A percentile compares a stretch with the other conserved stretches of the same genome.
phyloP scores from a whole-genome alignment of 2,888 invertebrate genomes.

The Pyrrhia umbra region DNA sequence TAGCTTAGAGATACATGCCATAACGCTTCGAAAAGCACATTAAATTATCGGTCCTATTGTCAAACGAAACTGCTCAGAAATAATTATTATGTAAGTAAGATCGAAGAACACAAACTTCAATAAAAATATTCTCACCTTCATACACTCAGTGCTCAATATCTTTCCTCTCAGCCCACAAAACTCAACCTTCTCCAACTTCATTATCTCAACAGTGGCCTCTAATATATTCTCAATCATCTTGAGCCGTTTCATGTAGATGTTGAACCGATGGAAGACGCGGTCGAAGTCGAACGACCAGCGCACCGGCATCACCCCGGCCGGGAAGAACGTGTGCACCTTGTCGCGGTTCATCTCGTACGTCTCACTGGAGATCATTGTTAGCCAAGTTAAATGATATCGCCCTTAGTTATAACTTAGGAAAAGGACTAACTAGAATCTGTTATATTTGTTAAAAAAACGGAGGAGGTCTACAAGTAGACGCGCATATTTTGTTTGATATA shows the following conservation, averaged over 20 bases:
- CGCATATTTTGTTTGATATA: too few relatives aligned
- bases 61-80: too few relatives aligned
- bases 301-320: constrained; percentile 89
- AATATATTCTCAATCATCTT: constrained; percentile 92
- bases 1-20: too few relatives aligned
- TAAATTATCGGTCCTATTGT: too few relatives aligned
- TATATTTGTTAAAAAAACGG: too few relatives aligned
- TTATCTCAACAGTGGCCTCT: constrained; percentile 94
- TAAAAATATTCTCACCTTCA: constrained; percentile 72
- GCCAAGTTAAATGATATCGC: too few relatives aligned
- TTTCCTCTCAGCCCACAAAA: constrained; percentile 93
- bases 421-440: too few relatives aligned
- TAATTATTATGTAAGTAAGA: too few relatives aligned
- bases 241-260: constrained; percentile 91
- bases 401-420: too few relatives aligned
- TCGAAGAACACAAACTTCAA: too few relatives aligned
- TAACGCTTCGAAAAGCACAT: too few relatives aligned
- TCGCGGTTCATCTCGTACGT: constrained; percentile 89
- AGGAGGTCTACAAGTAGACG: too few relatives aligned
- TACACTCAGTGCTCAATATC: constrained; percentile 88
- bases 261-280: constrained; percentile 92
- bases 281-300: constrained; percentile 94
- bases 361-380: constrained; percentile 70
- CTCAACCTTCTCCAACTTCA: constrained; percentile 96
- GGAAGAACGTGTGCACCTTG: constrained; percentile 89